These are phyloP conservation scores for Ophion obscuratus DNA, from an alignment of 2,888 invertebrate species.

Conservation along the genomic window DNA sequence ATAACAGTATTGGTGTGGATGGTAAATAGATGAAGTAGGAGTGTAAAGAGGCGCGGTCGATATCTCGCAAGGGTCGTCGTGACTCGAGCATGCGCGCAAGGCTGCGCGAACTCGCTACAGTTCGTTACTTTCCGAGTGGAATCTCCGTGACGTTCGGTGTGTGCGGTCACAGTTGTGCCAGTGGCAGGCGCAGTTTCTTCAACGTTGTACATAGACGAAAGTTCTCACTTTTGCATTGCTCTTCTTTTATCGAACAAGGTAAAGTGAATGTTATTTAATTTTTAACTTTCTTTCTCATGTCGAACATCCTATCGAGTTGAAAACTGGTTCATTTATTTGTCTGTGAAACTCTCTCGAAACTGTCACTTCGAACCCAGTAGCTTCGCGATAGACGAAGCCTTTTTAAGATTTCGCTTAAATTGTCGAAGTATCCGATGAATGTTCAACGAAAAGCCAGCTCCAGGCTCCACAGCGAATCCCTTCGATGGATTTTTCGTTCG, in stretches of 20 bases:
- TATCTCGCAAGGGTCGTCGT: constrained; percentile 62
- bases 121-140: constrained; percentile 47
- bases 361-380: constrained; percentile 10
- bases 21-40: constrained; percentile 23
- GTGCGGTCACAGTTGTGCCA: constrained; percentile 21
- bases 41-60: constrained; percentile 64
- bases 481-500: neutral
- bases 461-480: neutral
- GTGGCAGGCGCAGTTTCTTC: constrained; percentile 47
- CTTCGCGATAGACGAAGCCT: neutral
- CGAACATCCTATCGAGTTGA: neutral
- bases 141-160: constrained; percentile 35
- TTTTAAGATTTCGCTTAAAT: neutral
- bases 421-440: neutral
- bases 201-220: constrained; percentile 26
- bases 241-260: constrained; percentile 48
- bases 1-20: constrained; percentile 26
- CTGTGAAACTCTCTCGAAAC: neutral
- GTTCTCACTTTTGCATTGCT: constrained; percentile 33
- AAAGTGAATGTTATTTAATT: constrained; percentile 19
- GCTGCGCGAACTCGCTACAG: neutral
- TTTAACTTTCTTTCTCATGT: neutral
- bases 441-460: neutral
- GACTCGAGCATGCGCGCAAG: constrained; percentile 56
- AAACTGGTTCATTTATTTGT: constrained; percentile 1